A percentile compares a stretch with the other conserved stretches of the same genome.
These are phyloP conservation scores for Aquatica leii DNA, from an alignment of 2,888 invertebrate species.

Conservation along the genomic window DNA sequence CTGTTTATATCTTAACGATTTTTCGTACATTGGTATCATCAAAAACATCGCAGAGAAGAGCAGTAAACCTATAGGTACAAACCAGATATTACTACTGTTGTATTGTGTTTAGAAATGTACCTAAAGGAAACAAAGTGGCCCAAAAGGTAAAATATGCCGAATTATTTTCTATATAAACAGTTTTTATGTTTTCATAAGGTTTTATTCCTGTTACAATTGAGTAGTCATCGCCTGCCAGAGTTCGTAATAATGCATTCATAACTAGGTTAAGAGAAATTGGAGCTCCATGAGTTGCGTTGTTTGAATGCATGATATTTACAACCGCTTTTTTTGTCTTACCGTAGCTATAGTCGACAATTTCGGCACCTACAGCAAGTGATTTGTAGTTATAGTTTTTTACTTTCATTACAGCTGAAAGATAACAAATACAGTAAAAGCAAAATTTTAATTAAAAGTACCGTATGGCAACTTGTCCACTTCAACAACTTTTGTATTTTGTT, in stretches of 20 bases:
- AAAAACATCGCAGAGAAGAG: slow-evolving; percentile 64
- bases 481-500: no score
- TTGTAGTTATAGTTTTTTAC: no score
- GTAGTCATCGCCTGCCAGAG: slow-evolving; percentile 49
- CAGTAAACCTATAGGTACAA: slow-evolving; percentile 51
- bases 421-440: no score
- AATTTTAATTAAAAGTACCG: no score
- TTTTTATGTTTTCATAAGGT: slow-evolving; percentile 26
- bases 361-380: slow-evolving; percentile 62
- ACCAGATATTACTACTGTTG: background rate
- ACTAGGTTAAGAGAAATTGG: slow-evolving; percentile 64
- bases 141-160: slow-evolving; percentile 51
- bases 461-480: no score
- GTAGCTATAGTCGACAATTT: slow-evolving; percentile 54
- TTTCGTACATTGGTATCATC: slow-evolving; percentile 70
- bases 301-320: slow-evolving; percentile 59
- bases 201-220: slow-evolving; percentile 53
- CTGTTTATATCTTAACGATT: slow-evolving; percentile 68
- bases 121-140: slow-evolving; percentile 55
- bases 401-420: no score
- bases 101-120: no score
- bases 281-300: slow-evolving; percentile 63
- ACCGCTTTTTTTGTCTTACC: slow-evolving; percentile 24
- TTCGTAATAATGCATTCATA: slow-evolving; percentile 61
- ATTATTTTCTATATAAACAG: slow-evolving; percentile 41